Evolutionary conservation across 2,888 invertebrate genomes (phyloP), one percentile per base, ranked within the genome.

Genomic region (Deilephila elpenor): DNA sequence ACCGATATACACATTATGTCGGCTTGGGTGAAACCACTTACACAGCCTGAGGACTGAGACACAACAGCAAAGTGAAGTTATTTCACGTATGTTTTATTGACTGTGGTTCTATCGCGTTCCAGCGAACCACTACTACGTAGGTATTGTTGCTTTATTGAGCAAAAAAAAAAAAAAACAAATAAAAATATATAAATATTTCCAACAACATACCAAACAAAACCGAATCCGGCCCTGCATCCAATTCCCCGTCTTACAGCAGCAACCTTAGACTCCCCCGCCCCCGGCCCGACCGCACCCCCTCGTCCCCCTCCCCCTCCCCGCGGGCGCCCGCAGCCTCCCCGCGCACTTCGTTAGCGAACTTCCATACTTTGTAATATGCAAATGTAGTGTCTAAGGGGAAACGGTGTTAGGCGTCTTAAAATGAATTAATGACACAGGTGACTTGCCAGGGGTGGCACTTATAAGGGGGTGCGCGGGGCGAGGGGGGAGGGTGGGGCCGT

Each of bases 361-460:
- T 94, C 94, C 93, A 94, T 94, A 94, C 94, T 94, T 94, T 94
- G 94, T 94, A 94, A 94, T 94, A 94, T 94, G 94, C 93, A 93
- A 94, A 94, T 94, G 93, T 91, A 83, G 85, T 84, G 86, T 89
- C 91, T 91, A 87, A 89, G 89, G 91, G 92, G 91, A 86, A 86
- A 86, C 83, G 86, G 86, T 84, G 89, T 81, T 86, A 86, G 89
- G 83, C 92, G 89, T 93, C 94, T 94, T 94, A 94, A 94, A 94
- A 94, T 94, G 94, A 94, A 94, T 93, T 94, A 93, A 94, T 93
- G 93, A 92, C 93, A 86, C 93, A 93, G 94, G 93, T 93, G 90
- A 89, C 89, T 89, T 84, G 67, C 25, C 67, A 67, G 82, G 82
- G 77, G 76, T 60, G 75, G 78, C 75, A 78, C 78, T 79, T 78